Conservation (phyloP, 2,888 invertebrate genomes). For the Crepidodera aurea region DNA sequence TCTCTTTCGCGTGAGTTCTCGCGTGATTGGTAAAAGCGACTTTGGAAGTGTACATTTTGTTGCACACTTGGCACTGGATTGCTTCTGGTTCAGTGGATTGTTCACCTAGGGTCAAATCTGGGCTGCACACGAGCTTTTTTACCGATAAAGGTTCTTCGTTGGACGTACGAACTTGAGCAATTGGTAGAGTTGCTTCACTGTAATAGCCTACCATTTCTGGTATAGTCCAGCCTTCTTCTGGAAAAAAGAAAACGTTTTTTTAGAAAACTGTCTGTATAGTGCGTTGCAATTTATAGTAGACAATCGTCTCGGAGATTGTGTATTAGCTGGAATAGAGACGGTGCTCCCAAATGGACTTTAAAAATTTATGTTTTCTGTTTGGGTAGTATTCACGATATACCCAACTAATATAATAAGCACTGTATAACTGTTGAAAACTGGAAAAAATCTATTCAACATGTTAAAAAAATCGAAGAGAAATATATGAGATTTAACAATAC, state of each 20-base stretch:
- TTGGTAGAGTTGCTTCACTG: slow-evolving; percentile 59
- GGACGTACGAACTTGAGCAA: slow-evolving; percentile 56
- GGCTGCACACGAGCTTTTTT: slow-evolving; percentile 68
- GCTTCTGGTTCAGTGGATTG: slow-evolving; percentile 37
- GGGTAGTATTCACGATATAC: too few species aligned
- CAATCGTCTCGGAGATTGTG: too few species aligned
- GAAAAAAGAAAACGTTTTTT: slow-evolving; percentile 55
- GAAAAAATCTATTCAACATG: too few species aligned
- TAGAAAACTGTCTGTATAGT: too few species aligned
- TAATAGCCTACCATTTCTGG: slow-evolving; percentile 66
- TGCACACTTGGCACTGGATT: slow-evolving; percentile 60
- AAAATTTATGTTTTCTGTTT: too few species aligned
- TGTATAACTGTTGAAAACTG: too few species aligned
- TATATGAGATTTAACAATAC: too few species aligned
- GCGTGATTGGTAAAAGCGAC: slow-evolving; percentile 56
- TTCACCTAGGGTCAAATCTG: slow-evolving; percentile 61
- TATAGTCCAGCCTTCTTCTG: slow-evolving; percentile 63
- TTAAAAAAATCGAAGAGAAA: too few species aligned
- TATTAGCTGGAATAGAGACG: too few species aligned
- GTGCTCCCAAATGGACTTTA: too few species aligned
- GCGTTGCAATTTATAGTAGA: too few species aligned
- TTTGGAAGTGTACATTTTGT: slow-evolving; percentile 58
- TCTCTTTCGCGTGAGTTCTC: slow-evolving; percentile 56
- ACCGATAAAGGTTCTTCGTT: slow-evolving; percentile 55
- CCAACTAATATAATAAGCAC: too few species aligned